phyloP scores from a whole-genome alignment of 2,888 invertebrate genomes.

The Drosophila vallismaia region DNA sequence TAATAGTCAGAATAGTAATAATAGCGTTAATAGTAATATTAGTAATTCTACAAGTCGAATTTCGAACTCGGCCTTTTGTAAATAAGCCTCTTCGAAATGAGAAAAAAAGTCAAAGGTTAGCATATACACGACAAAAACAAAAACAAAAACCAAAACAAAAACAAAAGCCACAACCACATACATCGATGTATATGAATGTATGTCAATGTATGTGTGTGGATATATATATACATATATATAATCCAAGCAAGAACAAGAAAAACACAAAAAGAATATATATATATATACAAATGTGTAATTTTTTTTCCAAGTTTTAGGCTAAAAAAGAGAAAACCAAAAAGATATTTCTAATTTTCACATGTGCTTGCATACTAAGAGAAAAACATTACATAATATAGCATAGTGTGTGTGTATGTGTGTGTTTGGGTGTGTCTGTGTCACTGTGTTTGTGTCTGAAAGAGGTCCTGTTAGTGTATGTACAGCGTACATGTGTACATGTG shows the following conservation, averaged over 20 bases:
- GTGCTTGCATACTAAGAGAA: conserved; percentile 35
- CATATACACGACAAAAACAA: conserved; percentile 48
- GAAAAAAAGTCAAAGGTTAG: conserved; percentile 75
- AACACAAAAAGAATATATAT: conserved; percentile 7
- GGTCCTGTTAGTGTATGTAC: conserved; percentile 13
- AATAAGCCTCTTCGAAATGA: conserved; percentile 81
- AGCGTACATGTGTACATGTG: conserved; percentile 1
- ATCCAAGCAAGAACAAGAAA: background rate
- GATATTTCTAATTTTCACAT: conserved; percentile 55
- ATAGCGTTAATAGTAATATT: conserved; percentile 71
- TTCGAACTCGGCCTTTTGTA: conserved; percentile 81
- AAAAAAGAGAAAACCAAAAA: conserved; percentile 8
- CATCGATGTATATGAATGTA: background rate
- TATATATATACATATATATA: conserved; percentile 1
- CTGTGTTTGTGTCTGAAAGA: background rate
- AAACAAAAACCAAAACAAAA: background rate
- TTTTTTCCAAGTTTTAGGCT: conserved; percentile 38
- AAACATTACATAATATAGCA: conserved; percentile 10
- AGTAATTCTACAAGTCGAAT: conserved; percentile 79
- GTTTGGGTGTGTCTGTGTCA: background rate
- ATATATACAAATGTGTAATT: conserved; percentile 22
- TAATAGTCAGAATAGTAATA: conserved; percentile 47
- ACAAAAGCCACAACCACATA: conserved; percentile 3
- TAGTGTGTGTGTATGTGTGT: background rate
- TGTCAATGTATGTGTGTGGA: conserved; percentile 2